Conservation (phyloP, 2,113 vertebrate genomes). For the Cranoglanis bouderius region DNA sequence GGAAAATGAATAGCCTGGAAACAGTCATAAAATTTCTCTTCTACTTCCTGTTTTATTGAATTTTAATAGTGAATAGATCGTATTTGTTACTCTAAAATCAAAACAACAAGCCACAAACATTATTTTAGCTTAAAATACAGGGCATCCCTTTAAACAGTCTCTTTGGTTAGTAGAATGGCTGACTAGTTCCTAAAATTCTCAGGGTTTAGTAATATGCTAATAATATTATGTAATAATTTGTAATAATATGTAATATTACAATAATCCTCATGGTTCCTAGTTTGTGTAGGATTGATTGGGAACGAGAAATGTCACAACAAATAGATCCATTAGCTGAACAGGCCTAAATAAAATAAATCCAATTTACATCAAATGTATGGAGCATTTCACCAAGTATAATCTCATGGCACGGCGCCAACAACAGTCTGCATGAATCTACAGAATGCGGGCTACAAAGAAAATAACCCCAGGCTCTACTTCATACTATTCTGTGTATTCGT, state of each 20-base stretch:
- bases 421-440: background rate
- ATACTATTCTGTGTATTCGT: background rate
- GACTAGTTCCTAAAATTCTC: background rate
- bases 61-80: background rate
- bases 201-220: background rate
- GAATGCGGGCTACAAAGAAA: background rate
- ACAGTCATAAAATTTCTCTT: background rate
- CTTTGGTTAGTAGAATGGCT: background rate
- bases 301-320: no score
- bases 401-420: background rate
- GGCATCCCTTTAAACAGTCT: background rate
- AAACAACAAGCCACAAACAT: background rate
- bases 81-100: background rate
- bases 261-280: background rate
- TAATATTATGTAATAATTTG: background rate
- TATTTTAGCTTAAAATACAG: background rate
- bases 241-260: background rate
- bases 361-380: background rate
- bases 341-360: background rate
- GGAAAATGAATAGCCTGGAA: background rate
- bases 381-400: background rate
- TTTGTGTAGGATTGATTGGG: background rate
- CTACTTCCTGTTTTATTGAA: background rate
- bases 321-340: background rate
- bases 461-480: background rate